These are phyloP conservation scores for Tragelaphus strepsiceros DNA, from an alignment of 2,113 vertebrate genomes.

Conservation along the genomic window DNA sequence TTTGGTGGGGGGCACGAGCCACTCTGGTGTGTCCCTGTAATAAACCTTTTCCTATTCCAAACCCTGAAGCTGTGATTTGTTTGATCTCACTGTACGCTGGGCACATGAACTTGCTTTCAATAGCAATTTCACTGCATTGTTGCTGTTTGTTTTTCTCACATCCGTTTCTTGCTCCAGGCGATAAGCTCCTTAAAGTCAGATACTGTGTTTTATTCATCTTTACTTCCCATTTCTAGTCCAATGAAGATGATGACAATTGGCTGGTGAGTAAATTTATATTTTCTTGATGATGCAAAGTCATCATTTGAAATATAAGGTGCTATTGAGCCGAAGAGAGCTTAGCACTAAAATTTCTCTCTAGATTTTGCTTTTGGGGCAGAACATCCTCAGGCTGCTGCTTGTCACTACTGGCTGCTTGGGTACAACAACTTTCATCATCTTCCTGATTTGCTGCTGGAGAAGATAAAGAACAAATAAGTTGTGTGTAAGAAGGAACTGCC, in stretches of 20 bases:
- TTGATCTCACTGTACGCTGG: background rate
- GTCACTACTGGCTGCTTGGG: background rate
- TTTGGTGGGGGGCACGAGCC: background rate
- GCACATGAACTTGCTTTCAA: background rate
- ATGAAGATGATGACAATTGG: background rate
- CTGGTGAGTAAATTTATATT: background rate
- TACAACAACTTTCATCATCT: background rate
- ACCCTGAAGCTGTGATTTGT: background rate
- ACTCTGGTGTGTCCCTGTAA: background rate
- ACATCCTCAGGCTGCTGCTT: too few species aligned
- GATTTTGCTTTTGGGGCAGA: background rate
- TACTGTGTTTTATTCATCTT: background rate
- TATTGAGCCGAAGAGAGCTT: background rate
- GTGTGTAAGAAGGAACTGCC: background rate
- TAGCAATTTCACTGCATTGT: background rate
- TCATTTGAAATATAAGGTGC: background rate
- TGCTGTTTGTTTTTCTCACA: background rate
- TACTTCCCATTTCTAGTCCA: background rate
- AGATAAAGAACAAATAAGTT: background rate
- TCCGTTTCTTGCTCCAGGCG: background rate
- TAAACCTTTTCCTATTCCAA: background rate
- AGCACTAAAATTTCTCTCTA: background rate
- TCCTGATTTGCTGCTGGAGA: background rate
- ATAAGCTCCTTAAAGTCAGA: background rate
- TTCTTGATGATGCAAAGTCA: background rate